Base-by-base conservation (phyloP, 2,797 vertebrate species). In the Betta splendens region DNA sequence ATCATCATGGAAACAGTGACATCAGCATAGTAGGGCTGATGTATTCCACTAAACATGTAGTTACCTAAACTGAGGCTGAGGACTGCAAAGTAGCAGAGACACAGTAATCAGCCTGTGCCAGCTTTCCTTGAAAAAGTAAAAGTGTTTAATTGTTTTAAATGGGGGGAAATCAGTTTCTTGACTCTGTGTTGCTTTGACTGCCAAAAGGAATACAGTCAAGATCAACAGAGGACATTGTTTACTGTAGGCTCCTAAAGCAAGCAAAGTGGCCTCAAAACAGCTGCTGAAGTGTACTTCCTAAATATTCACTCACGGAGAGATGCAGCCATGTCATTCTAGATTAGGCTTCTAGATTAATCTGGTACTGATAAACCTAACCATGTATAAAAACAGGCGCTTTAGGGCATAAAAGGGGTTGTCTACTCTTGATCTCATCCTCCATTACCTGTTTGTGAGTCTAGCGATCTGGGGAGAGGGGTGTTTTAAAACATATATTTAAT, bases 1-100 rank as follows among this genome's bases (percentile, higher is more conserved):
- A 36, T 88, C 64, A 38, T 79, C 75, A 81, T 86, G 81, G 85
- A 66, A 81, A 83, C 77, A 0, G 12, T 76, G 72, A 83, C 81
- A 69, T 86, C 72, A 55, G 12, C 1, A 6, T 15, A 75, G 71
- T 33, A 49, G 66, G 56, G 72, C 32, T 16, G 47, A 26, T 45
- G 33, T 2, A 17, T 67, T 49, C 71, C 73, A 45, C 38, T 60
- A 61, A 76, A 32, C 47, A 58, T 61, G 22, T n/a, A 44, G 23
- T 52, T 23, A 18, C 54, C 31, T 22, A 50, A 42, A 28, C 4
- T 50, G n/a, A 50, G n/a, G 22, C 39, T 57, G 44, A 16, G 59
- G 11, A 31, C 29, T 3, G 29, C 10, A 12, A 5, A 25, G 23
- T 7, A 25, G 21, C 36, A 11, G 38, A 51, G 52, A 39, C 57